These are phyloP conservation scores for Nemapogon koenigi DNA, from an alignment of 2,888 invertebrate species.

Conservation along the genomic window DNA sequence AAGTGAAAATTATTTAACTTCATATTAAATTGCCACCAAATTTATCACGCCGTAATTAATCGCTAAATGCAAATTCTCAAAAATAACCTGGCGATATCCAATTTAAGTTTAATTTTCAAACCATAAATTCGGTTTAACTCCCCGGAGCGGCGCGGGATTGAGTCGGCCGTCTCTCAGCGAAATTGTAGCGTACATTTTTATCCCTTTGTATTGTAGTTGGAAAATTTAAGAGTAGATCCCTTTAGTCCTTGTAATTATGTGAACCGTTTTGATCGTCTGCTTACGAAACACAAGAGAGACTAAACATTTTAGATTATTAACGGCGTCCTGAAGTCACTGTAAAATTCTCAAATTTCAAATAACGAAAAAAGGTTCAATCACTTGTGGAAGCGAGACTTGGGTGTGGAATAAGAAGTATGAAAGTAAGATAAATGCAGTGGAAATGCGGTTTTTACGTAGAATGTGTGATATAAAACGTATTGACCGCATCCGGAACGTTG, in stretches of 20 bases:
- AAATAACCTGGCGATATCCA: constrained; percentile 50
- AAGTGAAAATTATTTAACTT: constrained; percentile 8
- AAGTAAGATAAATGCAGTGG: too few relatives aligned
- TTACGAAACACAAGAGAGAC: constrained; percentile 29
- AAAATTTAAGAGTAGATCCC: constrained; percentile 39
- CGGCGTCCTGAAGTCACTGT: too few relatives aligned
- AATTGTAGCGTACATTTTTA: constrained; percentile 56
- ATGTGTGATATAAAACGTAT: too few relatives aligned
- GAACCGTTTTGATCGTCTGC: constrained; percentile 38
- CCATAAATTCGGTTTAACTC: constrained; percentile 59
- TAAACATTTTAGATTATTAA: too few relatives aligned
- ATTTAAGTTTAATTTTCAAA: constrained; percentile 61
- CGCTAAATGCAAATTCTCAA: constrained; percentile 45
- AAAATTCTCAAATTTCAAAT: too few relatives aligned
- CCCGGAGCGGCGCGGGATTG: constrained; percentile 44
- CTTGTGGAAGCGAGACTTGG: too few relatives aligned
- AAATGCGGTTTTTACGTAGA: too few relatives aligned
- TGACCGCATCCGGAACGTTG: too few relatives aligned
- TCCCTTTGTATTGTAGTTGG: constrained; percentile 48
- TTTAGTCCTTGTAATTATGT: constrained; percentile 42
- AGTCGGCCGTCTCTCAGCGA: constrained; percentile 37
- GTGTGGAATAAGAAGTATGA: too few relatives aligned
- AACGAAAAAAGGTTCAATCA: too few relatives aligned
- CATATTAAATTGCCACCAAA: constrained; percentile 28
- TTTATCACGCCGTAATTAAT: constrained; percentile 35